Conservation (phyloP, 2,888 invertebrate species). For the Diadegma fenestrale region DNA sequence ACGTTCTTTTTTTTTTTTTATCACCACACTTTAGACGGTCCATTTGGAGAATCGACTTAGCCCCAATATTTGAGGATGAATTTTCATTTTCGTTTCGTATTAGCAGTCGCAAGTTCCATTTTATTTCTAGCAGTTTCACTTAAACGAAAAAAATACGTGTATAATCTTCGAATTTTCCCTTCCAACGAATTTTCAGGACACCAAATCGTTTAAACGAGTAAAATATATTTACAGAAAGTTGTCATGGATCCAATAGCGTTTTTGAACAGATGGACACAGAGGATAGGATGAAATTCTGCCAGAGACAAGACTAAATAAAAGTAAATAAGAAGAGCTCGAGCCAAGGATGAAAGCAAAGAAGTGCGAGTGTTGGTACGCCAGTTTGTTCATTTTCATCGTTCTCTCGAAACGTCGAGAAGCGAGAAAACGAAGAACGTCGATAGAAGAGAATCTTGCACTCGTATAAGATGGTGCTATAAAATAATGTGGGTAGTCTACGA, state of each 20-base stretch:
- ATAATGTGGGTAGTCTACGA: conserved; percentile 48
- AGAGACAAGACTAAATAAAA: neutral
- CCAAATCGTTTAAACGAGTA: neutral
- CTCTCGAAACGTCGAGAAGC: conserved; percentile 12
- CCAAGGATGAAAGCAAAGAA: neutral
- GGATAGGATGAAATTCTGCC: conserved; percentile 2
- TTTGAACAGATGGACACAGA: neutral
- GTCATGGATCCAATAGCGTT: neutral
- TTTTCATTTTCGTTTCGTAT: neutral
- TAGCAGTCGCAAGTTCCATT: neutral
- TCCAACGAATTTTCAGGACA: neutral
- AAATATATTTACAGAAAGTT: neutral
- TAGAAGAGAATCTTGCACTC: conserved; percentile 35
- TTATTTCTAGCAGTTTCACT: neutral
- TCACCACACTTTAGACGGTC: neutral
- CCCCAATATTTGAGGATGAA: neutral
- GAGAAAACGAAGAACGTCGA: conserved; percentile 40
- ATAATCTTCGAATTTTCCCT: neutral
- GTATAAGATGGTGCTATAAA: conserved; percentile 40
- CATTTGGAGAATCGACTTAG: neutral
- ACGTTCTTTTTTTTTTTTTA: conserved; percentile 12
- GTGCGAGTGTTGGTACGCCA: neutral
- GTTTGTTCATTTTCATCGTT: conserved; percentile 39
- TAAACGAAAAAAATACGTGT: neutral
- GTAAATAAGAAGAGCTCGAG: neutral